Evolutionary conservation across 2,888 invertebrate genomes (phyloP).

Genomic region (Agonopterix heracliana): DNA sequence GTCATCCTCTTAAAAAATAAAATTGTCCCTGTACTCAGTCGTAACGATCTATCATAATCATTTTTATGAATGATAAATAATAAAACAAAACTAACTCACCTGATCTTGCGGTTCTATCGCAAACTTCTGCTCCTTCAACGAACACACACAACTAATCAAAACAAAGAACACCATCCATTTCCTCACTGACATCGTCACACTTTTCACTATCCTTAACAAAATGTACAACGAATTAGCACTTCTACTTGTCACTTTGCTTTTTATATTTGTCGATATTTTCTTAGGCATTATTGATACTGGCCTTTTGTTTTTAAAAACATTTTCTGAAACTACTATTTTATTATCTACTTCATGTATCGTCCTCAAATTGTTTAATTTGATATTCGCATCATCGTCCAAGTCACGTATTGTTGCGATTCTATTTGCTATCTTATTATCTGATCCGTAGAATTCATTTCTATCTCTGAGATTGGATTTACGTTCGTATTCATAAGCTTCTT

Average conservation of each 20-base stretch:
- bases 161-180: constrained; percentile 37
- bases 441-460: not conserved
- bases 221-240: constrained; percentile 58
- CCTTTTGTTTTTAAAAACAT: not conserved
- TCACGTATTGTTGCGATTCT: constrained; percentile 9
- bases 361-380: not conserved
- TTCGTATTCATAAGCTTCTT: constrained; percentile 10
- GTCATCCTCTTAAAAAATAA: not conserved
- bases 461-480: not conserved
- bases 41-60: too few relatives aligned
- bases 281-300: not conserved
- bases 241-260: constrained; percentile 47
- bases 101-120: constrained; percentile 69
- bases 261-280: not conserved
- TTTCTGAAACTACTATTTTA: not conserved
- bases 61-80: not conserved
- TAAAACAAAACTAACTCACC: constrained; percentile 35
- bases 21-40: too few relatives aligned
- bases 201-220: constrained; percentile 49
- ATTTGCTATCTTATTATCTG: constrained; percentile 2
- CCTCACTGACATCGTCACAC: constrained; percentile 24
- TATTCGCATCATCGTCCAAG: not conserved
- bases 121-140: constrained; percentile 59
- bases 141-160: constrained; percentile 37
- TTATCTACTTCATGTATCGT: not conserved